Evolutionary conservation across 2,888 invertebrate species (phyloP).

Genomic region (Caenorhabditis sp.): DNA sequence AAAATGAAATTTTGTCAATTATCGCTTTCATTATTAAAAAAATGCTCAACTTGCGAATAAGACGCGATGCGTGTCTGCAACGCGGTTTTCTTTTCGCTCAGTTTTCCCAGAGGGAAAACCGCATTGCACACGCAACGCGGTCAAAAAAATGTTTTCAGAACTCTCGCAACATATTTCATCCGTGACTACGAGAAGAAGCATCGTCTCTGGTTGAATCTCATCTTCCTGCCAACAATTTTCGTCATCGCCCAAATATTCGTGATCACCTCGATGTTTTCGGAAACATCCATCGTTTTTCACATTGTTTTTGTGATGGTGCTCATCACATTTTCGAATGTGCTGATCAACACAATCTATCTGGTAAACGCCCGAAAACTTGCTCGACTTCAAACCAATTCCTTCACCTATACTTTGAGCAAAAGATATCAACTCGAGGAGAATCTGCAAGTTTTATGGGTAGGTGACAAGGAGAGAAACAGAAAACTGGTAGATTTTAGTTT

Average conservation of each 20-base stretch:
- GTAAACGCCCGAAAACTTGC: background rate
- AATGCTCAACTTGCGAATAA: too few relatives aligned
- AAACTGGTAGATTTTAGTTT: background rate
- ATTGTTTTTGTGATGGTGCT: background rate
- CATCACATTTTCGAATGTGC: background rate
- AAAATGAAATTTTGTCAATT: too few relatives aligned
- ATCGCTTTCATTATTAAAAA: too few relatives aligned
- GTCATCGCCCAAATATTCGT: background rate
- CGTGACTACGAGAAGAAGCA: background rate
- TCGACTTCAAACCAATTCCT: background rate
- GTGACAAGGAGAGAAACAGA: background rate
- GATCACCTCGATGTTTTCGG: background rate
- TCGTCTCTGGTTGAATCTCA: background rate
- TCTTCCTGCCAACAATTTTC: background rate
- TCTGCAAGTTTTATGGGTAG: background rate
- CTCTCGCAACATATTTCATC: background rate
- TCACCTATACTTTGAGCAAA: background rate
- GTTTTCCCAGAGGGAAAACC: too few relatives aligned
- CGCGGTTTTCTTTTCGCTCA: too few relatives aligned
- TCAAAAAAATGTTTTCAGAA: background rate
- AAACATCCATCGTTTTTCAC: background rate
- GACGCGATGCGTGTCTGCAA: too few relatives aligned
- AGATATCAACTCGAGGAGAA: background rate
- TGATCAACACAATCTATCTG: background rate
- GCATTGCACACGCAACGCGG: too few relatives aligned